Evolutionary conservation across 2,797 vertebrate species (phyloP), one percentile per base, ranked within the genome.

Genomic region (Artibeus jamaicensis): DNA sequence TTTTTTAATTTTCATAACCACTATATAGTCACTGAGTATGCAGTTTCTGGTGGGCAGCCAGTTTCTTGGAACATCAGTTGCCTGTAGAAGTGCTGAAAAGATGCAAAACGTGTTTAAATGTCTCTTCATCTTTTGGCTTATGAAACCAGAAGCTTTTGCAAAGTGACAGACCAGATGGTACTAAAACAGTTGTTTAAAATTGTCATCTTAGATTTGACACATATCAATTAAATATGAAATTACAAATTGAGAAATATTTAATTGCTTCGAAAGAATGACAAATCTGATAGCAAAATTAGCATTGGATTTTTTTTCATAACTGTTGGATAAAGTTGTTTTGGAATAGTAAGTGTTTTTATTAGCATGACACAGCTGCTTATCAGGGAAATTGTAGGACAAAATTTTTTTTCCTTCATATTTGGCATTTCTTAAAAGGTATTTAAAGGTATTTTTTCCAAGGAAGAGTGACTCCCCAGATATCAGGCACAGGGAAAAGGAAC

Each of bases 311-410:
- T 92, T 86, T 96, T 77, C 9, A 29, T 71, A 86, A 19, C 9
- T 89, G 24, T 48, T 96, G 18, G 50, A 78, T 92, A 92, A 96
- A 92, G 77, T 94, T 93, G n/a, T 34, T 87, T 42, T 83, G 22
- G 34, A 14, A 62, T 87, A 62, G 6, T 86, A 14, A 44, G 53
- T 74, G 18, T 93, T 84, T 96, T 96, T 86, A 32, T 88, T 90
- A 93, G 67, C 46, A 81, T 48, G 59, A 48, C 59, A 68, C 10
- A 88, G 32, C 32, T 97, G n/a, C 12, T 78, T 83, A 90, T 85
- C 34, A 37, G 67, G 8, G 8, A 83, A 83, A 73, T 71, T 90
- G 26, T 21, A 85, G 21, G 65, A 92, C 62, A 74, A 88, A 88
- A 86, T 24, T 22, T 50, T 86, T 53, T 93, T 4, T 24, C 21